These are phyloP conservation scores for Penaeus japonicus DNA, from an alignment of 1,140 invertebrate species.

Conservation along the genomic window DNA sequence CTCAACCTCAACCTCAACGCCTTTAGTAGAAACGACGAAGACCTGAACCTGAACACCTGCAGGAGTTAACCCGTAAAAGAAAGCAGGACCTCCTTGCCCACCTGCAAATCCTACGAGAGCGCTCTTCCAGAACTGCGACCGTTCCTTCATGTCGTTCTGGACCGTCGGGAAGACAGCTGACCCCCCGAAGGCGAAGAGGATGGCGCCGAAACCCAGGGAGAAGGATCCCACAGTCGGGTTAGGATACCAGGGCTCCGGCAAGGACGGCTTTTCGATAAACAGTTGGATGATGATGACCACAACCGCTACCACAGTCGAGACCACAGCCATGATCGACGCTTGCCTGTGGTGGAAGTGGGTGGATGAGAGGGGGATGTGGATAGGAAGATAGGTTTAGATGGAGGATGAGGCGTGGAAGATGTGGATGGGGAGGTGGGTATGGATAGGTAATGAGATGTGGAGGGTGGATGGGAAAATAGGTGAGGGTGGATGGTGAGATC, in stretches of 20 bases:
- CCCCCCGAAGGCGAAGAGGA: slow-evolving; percentile 75
- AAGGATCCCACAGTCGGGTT: slow-evolving; percentile 65
- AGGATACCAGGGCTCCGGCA: slow-evolving; percentile 14
- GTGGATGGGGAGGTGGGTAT: no score
- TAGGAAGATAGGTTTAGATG: no score
- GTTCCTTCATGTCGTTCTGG: slow-evolving; percentile 70
- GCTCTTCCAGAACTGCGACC: slow-evolving; percentile 60
- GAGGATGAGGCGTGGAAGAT: no score
- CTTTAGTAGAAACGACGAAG: no score
- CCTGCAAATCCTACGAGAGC: slow-evolving; percentile 61
- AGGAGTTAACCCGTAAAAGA: no score
- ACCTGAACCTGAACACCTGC: no score
- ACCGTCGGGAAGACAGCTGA: slow-evolving; percentile 75
- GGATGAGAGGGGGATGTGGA: no score
- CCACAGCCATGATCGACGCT: slow-evolving; percentile 69
- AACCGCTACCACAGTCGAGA: slow-evolving; percentile 69
- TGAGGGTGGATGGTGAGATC: no score
- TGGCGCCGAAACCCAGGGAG: slow-evolving; percentile 72
- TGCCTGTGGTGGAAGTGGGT: slow-evolving; percentile 60
- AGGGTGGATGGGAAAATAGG: no score
- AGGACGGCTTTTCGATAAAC: slow-evolving; percentile 60
- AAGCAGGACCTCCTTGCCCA: slow-evolving; percentile 7
- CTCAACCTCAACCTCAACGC: no score
- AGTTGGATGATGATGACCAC: slow-evolving; percentile 70
- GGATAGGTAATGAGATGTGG: no score